A percentile compares a stretch with the other conserved stretches of the same genome.
Evolutionary conservation across 2,888 invertebrate species (phyloP).

Genomic region (Hymenopus coronatus): DNA sequence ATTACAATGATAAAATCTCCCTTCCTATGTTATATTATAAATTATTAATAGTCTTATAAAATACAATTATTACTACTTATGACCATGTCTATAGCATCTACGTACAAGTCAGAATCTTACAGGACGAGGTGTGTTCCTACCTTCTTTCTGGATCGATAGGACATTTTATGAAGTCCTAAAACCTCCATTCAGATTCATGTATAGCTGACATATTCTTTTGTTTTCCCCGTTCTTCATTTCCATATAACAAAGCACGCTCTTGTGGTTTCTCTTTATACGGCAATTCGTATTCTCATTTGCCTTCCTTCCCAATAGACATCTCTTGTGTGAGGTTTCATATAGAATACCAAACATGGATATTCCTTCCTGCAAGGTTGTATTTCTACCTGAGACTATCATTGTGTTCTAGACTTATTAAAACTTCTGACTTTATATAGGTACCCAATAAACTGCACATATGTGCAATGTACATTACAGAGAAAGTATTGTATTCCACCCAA

Average conservation of each 20-base stretch:
- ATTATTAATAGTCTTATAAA: no score
- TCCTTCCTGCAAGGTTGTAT: background rate
- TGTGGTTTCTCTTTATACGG: background rate
- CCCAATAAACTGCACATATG: no score
- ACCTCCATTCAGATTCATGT: background rate
- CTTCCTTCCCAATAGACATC: background rate
- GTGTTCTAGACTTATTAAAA: no score
- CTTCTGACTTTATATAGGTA: no score
- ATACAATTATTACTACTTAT: no score
- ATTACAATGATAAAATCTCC: no score
- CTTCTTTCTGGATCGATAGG: background rate
- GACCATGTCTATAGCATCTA: no score
- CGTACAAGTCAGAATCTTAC: no score
- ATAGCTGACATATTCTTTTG: background rate
- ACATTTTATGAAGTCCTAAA: background rate
- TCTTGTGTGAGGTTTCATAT: background rate
- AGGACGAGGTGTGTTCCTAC: background rate
- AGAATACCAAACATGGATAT: background rate
- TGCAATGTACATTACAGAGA: no score
- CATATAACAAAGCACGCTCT: background rate
- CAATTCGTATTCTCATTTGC: background rate
- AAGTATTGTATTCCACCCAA: no score
- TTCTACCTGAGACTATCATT: no score
- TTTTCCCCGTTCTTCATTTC: background rate
- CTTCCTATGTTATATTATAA: no score